Percentiles rank a stretch among this genome's conserved stretches.
phyloP scores from a whole-genome alignment of 2,888 invertebrate species.

The Thymelicus acteon region DNA sequence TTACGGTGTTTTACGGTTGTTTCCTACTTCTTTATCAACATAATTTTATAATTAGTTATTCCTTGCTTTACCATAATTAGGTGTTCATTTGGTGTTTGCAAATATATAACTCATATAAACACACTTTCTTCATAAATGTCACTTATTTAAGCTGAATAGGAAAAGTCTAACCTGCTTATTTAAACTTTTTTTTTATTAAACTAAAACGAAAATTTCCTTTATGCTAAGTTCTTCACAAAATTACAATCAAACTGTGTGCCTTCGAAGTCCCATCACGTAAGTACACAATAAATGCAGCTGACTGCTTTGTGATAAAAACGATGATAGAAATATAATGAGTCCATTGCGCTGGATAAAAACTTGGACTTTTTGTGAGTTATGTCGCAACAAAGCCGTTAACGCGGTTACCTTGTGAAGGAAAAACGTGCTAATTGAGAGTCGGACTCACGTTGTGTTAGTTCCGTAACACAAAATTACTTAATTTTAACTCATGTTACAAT shows the following conservation, averaged over 20 bases:
- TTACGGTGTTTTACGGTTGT: too few relatives aligned
- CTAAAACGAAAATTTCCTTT: too few relatives aligned
- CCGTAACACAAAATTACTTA: background rate
- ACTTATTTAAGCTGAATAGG: too few relatives aligned
- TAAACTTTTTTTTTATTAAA: too few relatives aligned
- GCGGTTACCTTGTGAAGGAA: background rate
- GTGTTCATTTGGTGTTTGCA: too few relatives aligned
- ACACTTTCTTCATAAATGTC: too few relatives aligned
- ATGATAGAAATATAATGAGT: slow-evolving; percentile 33
- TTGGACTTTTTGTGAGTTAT: slow-evolving; percentile 22
- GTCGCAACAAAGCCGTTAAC: slow-evolving; percentile 16
- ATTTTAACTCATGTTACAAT: background rate
- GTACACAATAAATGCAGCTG: slow-evolving; percentile 1
- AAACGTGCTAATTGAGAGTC: background rate
- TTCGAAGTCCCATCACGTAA: background rate
- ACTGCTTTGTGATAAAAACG: slow-evolving; percentile 27
- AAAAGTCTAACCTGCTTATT: too few relatives aligned
- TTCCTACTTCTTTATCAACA: too few relatives aligned
- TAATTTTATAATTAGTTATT: too few relatives aligned
- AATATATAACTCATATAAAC: too few relatives aligned
- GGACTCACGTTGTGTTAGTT: background rate
- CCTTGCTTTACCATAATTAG: too few relatives aligned
- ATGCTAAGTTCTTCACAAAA: too few relatives aligned
- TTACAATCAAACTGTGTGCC: background rate
- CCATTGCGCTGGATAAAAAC: slow-evolving; percentile 19